Evolutionary conservation across 2,888 invertebrate genomes (phyloP).

Genomic region (Habroteleia sp.): DNA sequence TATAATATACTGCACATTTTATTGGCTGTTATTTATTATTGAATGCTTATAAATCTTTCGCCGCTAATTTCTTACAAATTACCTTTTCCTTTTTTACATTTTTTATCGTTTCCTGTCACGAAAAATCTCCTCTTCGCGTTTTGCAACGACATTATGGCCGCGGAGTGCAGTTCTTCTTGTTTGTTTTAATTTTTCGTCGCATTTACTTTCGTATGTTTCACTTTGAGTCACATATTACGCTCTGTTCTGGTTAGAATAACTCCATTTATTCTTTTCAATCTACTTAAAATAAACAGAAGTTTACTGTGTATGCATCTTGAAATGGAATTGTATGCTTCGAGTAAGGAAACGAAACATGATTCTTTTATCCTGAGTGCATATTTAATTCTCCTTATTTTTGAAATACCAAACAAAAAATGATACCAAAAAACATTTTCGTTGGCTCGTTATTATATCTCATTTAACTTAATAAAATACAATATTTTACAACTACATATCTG

Average conservation of each 20-base stretch:
- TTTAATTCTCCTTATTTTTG: too few species aligned
- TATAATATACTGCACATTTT: conserved; percentile 1
- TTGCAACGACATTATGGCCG: background rate
- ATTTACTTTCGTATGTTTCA: conserved; percentile 3
- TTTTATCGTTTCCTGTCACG: background rate
- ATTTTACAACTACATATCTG: too few species aligned
- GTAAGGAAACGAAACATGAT: too few species aligned
- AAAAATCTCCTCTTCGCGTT: background rate
- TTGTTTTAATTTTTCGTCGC: conserved; percentile 1
- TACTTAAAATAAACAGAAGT: conserved; percentile 9
- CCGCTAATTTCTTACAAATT: background rate
- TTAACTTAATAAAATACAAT: too few species aligned
- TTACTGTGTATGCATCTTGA: conserved; percentile 9
- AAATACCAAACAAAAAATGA: too few species aligned
- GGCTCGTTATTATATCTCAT: too few species aligned
- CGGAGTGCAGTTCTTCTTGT: background rate
- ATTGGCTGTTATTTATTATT: conserved; percentile 1
- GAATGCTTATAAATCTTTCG: conserved; percentile 10
- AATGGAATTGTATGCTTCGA: conserved; percentile 7
- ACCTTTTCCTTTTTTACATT: too few species aligned
- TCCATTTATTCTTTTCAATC: background rate
- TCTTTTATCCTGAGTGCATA: too few species aligned
- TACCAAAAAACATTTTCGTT: too few species aligned
- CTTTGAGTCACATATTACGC: background rate
- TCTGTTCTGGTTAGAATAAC: conserved; percentile 2